phyloP scores from a whole-genome alignment of 2,888 invertebrate species.

The Caenorhabditis zanzibari region DNA sequence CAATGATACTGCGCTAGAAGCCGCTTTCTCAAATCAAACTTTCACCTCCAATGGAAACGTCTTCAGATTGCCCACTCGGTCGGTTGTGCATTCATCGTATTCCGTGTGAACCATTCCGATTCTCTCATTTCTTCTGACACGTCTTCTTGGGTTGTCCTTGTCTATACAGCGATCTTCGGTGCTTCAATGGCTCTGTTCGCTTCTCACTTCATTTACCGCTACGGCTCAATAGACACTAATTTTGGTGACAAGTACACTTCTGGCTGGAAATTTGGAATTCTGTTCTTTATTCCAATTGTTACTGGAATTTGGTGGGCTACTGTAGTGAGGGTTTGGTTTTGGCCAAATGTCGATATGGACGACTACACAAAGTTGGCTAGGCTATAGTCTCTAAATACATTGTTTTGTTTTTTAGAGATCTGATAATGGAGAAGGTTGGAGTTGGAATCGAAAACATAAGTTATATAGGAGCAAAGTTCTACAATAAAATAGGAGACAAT shows the following conservation, averaged over 20 bases:
- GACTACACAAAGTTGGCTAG: constrained; percentile 39
- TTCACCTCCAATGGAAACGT: too few species aligned
- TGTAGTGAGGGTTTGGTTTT: constrained; percentile 32
- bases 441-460: constrained; percentile 33
- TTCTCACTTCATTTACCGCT: constrained; percentile 46
- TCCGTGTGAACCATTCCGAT: constrained; percentile 29
- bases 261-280: constrained; percentile 27
- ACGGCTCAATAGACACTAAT: constrained; percentile 30
- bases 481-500: constrained; percentile 5
- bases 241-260: constrained; percentile 21
- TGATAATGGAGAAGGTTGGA: constrained; percentile 28
- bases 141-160: constrained; percentile 32
- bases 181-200: constrained; percentile 56
- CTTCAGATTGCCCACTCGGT: constrained; percentile 47
- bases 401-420: constrained; percentile 13
- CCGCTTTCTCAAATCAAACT: too few species aligned
- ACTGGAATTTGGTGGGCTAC: constrained; percentile 39
- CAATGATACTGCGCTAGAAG: too few species aligned
- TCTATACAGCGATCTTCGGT: constrained; percentile 54
- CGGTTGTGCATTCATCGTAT: constrained; percentile 52
- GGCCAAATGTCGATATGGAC: constrained; percentile 28
- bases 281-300: constrained; percentile 40
- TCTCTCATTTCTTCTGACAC: background rate
- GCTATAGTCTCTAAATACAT: background rate
- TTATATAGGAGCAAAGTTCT: constrained; percentile 52